A percentile compares a stretch with the other conserved stretches of the same genome.
phyloP scores from a whole-genome alignment of 1,140 invertebrate species.

The Matsumurasca onukii region DNA sequence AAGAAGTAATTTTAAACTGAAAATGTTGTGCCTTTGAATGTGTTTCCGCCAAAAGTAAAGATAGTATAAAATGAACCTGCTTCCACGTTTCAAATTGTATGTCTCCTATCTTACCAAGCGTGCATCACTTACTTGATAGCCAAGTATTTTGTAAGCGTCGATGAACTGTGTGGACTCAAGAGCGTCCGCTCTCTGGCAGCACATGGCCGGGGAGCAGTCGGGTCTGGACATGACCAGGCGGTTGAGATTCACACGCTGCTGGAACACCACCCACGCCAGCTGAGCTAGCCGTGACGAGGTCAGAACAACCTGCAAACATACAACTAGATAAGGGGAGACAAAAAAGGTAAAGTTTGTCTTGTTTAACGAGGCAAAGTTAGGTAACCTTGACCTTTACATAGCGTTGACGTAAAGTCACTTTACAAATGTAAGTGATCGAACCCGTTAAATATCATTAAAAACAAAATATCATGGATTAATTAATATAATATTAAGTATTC shows the following conservation, averaged over 20 bases:
- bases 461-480: neutral
- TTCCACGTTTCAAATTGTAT: too few species aligned
- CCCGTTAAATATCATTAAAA: neutral
- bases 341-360: too few species aligned
- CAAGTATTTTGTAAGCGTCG: slow-evolving; percentile 83
- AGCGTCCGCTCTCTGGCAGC: slow-evolving; percentile 73
- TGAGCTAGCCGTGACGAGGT: slow-evolving; percentile 67
- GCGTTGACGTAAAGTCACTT: too few species aligned
- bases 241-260: slow-evolving; percentile 84
- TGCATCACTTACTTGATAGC: slow-evolving; percentile 74
- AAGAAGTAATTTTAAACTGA: too few species aligned
- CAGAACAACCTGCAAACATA: slow-evolving; percentile 54
- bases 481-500: neutral
- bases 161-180: slow-evolving; percentile 81
- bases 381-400: neutral
- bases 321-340: slow-evolving; percentile 17
- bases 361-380: too few species aligned
- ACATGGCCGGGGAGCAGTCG: slow-evolving; percentile 70
- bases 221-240: slow-evolving; percentile 72
- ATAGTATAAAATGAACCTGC: too few species aligned
- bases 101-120: too few species aligned
- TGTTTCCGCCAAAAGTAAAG: too few species aligned
- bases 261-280: slow-evolving; percentile 84
- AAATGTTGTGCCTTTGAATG: too few species aligned
- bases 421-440: neutral